These are phyloP conservation scores for Galemys pyrenaicus DNA, from an alignment of 2,113 vertebrate species.

Conservation along the genomic window DNA sequence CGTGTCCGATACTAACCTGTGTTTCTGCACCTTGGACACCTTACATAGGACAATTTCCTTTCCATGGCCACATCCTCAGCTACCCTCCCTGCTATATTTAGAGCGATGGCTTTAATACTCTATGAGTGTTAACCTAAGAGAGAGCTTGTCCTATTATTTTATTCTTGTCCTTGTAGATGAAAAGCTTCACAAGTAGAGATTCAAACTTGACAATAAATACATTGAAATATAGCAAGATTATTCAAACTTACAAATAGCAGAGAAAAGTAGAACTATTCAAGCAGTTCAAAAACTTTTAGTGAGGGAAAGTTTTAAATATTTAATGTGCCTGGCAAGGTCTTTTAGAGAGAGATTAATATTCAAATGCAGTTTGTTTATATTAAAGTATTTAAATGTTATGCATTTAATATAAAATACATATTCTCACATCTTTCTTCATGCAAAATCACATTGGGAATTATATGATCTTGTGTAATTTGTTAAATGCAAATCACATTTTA, in stretches of 20 bases:
- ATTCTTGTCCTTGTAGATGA: background rate
- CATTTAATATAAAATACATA: slow-evolving; percentile 79
- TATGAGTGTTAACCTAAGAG: background rate
- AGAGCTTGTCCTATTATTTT: background rate
- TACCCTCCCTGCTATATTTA: background rate
- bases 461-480: slow-evolving; percentile 76
- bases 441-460: slow-evolving; percentile 72
- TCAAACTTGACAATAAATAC: slow-evolving; percentile 9
- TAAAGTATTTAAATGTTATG: slow-evolving; percentile 79
- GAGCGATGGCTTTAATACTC: background rate
- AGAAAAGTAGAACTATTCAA: slow-evolving; percentile 47
- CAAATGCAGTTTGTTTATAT: slow-evolving; percentile 77
- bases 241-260: slow-evolving; percentile 45
- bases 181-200: background rate
- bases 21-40: background rate
- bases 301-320: slow-evolving; percentile 71
- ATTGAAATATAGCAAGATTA: background rate
- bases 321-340: slow-evolving; percentile 66
- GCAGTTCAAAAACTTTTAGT: slow-evolving; percentile 54
- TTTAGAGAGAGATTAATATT: slow-evolving; percentile 70
- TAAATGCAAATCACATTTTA: slow-evolving; percentile 77
- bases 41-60: background rate
- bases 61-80: background rate
- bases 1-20: background rate
- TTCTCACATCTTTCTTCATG: slow-evolving; percentile 68